phyloP scores from a whole-genome alignment of 2,888 invertebrate genomes.

The Drosophila stalkeri region DNA sequence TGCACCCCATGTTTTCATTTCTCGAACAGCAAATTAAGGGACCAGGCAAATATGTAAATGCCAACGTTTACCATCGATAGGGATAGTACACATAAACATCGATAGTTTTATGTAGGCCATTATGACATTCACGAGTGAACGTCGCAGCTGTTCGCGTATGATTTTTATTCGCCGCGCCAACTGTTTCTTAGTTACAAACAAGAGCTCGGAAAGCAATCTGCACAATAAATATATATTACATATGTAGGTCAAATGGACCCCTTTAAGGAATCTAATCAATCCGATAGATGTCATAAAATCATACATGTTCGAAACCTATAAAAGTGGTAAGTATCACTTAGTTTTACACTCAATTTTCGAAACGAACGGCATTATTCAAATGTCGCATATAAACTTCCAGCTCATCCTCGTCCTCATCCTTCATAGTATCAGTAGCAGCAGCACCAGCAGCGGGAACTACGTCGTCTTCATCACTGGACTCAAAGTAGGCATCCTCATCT shows the following conservation, averaged over 20 bases:
- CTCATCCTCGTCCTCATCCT: conserved; percentile 86
- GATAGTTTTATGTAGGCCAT: neutral
- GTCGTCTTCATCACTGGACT: conserved; percentile 90
- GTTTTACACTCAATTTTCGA: too few relatives aligned
- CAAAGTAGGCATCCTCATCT: conserved; percentile 96
- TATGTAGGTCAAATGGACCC: too few relatives aligned
- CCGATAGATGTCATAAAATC: too few relatives aligned
- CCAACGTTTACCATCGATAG: neutral
- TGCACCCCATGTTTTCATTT: too few relatives aligned
- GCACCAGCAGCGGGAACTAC: conserved; percentile 71
- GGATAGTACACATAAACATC: neutral
- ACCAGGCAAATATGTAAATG: too few relatives aligned
- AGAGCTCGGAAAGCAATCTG: conserved; percentile 19
- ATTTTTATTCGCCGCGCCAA: conserved; percentile 14
- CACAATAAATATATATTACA: conserved; percentile 2
- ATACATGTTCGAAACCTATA: too few relatives aligned
- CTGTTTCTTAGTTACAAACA: conserved; percentile 46
- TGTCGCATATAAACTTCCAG: conserved; percentile 91
- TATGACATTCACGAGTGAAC: conserved; percentile 24
- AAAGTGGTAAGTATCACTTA: too few relatives aligned
- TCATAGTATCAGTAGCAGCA: conserved; percentile 35
- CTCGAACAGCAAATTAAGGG: too few relatives aligned
- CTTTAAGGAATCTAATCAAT: too few relatives aligned
- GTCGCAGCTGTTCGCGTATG: conserved; percentile 10
- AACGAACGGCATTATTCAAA: conserved; percentile 43